Percentiles rank a stretch among this genome's conserved stretches.
phyloP scores from a whole-genome alignment of 2,888 invertebrate genomes.

The Parascotia fuliginaria region DNA sequence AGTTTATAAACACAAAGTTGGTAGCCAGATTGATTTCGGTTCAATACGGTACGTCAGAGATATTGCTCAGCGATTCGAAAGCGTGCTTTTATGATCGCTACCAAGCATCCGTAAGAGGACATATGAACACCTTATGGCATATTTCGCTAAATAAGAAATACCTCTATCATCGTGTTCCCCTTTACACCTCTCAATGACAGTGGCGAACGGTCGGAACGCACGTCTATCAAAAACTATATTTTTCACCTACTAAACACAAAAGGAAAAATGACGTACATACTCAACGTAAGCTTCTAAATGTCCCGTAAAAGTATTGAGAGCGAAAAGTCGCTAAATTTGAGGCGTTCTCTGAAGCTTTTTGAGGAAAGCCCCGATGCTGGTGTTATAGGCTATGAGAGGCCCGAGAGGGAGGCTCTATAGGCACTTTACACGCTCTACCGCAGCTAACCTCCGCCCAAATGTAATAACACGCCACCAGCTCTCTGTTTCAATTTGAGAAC shows the following conservation, averaged over 20 bases:
- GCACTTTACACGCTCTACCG: slow-evolving; percentile 84
- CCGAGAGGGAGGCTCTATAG: slow-evolving; percentile 81
- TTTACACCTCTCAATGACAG: slow-evolving; percentile 56
- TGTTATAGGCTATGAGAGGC: slow-evolving; percentile 83
- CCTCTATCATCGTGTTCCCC: slow-evolving; percentile 57
- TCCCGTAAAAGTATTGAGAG: slow-evolving; percentile 80
- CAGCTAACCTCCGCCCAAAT: slow-evolving; percentile 82
- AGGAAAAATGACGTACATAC: slow-evolving; percentile 66
- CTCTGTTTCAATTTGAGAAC: slow-evolving; percentile 86
- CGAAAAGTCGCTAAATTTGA: slow-evolving; percentile 84
- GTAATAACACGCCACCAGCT: slow-evolving; percentile 83
- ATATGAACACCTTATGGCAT: slow-evolving; percentile 46
- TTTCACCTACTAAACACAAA: slow-evolving; percentile 51
- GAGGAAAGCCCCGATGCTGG: slow-evolving; percentile 78
- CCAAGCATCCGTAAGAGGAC: slow-evolving; percentile 37
- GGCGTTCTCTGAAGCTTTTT: slow-evolving; percentile 81
- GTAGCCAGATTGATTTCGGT: slow-evolving; percentile 7
- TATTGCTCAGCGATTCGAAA: slow-evolving; percentile 14
- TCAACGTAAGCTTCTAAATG: slow-evolving; percentile 69
- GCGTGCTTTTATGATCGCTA: slow-evolving; percentile 20
- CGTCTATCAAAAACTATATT: slow-evolving; percentile 67
- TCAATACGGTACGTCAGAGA: slow-evolving; percentile 13
- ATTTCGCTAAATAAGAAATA: slow-evolving; percentile 72
- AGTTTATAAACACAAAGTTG: background rate
- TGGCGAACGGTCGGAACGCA: slow-evolving; percentile 48